Base-by-base conservation (phyloP, 2,113 vertebrate species). In the Ceyx melanurus region DNA sequence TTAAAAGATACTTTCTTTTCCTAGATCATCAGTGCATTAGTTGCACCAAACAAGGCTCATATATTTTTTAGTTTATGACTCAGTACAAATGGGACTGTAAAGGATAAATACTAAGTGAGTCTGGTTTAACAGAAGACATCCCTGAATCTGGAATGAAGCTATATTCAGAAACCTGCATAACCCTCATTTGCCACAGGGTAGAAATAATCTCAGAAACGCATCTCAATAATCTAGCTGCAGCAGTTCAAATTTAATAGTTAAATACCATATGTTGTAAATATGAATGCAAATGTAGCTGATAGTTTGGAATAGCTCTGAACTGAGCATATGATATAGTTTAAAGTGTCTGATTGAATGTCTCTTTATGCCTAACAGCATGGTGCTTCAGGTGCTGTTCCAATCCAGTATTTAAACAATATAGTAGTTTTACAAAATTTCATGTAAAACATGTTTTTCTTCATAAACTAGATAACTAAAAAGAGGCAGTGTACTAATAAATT, bases 131-230 rank as follows among this genome's bases (percentile, higher is more conserved):
- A 64, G 61, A 43, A 78, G 29, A 40, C 4, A 18, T 45, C 31
- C 48, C 82, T 40, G 20, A 67, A 61, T 54, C 25, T n/a, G 17
- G 11, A 16, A 48, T 33, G 7, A 46, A 79, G 14, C 29, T 70
- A 40, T 21, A 31, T 43, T 85, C n/a, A 26, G 81, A 76, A 70
- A 89, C 33, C 42, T 88, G 81, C 62, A 73, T 71, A 79, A 82
- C 48, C 22, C 15, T 73, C 40, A 19, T 86, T 42, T 89, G 53
- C 85, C 89, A 91, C 87, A 78, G 58, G 85, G 87, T 91, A 88
- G 89, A 92, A 92, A 85, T 43, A 56, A 29, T 70, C 31, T 73
- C 56, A 68, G 62, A 58, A 87, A 26, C 5, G 8, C 14, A 43
- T 50, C 25, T 77, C 61, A 51, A 1, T 23, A 53, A 23, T 15